Conservation (phyloP, 2,797 vertebrate species). For the Sitta carolinensis region DNA sequence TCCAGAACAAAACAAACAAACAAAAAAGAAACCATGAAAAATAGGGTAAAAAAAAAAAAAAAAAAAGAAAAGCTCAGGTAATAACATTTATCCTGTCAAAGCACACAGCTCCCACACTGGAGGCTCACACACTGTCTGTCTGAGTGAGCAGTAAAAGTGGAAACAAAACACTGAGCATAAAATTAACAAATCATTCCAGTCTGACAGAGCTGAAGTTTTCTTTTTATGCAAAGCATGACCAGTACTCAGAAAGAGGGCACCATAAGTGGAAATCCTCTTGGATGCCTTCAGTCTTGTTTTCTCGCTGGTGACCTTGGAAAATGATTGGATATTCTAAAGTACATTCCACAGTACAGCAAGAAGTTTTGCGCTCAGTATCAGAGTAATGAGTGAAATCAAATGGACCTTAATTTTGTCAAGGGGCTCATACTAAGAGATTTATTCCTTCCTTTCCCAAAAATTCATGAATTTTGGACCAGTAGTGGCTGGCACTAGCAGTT, state of each 20-base stretch:
- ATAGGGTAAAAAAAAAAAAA: too few species aligned
- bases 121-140: accelerated
- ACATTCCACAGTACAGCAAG: background rate
- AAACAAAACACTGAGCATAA: background rate
- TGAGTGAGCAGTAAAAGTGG: background rate
- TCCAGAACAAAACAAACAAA: background rate
- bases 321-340: background rate
- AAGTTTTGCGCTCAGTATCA: background rate
- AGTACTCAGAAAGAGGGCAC: background rate
- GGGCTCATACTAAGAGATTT: background rate
- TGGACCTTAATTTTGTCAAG: background rate
- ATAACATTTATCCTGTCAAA: background rate
- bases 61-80: background rate
- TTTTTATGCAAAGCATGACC: background rate
- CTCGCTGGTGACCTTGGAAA: background rate
- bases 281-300: background rate
- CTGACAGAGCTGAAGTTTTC: background rate
- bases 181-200: background rate
- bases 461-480: background rate
- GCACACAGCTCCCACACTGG: background rate
- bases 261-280: background rate
- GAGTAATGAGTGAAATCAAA: background rate
- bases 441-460: background rate
- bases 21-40: background rate
- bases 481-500: background rate